Percentiles rank a stretch among this genome's conserved stretches.
phyloP scores from a whole-genome alignment of 2,113 vertebrate genomes.

The Noturus placidus region DNA sequence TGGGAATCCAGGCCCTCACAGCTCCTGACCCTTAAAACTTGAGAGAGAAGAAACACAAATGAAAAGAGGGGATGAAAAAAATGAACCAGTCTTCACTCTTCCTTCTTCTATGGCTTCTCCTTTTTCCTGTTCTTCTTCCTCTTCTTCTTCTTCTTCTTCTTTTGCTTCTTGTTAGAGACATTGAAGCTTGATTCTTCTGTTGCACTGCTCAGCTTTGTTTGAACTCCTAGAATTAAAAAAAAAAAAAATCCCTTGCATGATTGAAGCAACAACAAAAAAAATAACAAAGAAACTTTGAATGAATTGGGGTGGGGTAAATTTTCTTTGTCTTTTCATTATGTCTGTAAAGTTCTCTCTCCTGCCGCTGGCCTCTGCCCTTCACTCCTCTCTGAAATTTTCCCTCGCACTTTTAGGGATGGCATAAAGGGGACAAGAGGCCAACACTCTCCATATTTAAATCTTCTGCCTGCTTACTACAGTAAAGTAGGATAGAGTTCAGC shows the following conservation, averaged over 20 bases:
- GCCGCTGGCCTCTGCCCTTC: slow-evolving; percentile 41
- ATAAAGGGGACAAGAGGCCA: slow-evolving; percentile 36
- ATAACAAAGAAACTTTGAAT: slow-evolving; percentile 71
- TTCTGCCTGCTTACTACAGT: slow-evolving; percentile 7
- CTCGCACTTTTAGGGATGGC: slow-evolving; percentile 51
- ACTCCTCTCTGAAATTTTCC: slow-evolving; percentile 52
- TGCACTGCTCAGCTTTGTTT: slow-evolving; percentile 72
- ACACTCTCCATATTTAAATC: neutral
- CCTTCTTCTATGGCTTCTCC: slow-evolving; percentile 65
- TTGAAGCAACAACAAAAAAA: slow-evolving; percentile 72
- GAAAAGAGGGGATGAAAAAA: slow-evolving; percentile 56
- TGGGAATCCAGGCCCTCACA: slow-evolving; percentile 46
- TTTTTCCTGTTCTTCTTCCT: slow-evolving; percentile 59
- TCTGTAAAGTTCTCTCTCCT: slow-evolving; percentile 67
- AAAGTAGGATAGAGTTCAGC: slow-evolving; percentile 45
- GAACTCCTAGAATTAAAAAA: slow-evolving; percentile 68
- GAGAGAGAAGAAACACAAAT: slow-evolving; percentile 55
- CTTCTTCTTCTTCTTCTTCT: slow-evolving; percentile 54
- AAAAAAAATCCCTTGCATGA: slow-evolving; percentile 75
- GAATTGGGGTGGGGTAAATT: slow-evolving; percentile 51
- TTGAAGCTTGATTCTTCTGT: slow-evolving; percentile 79
- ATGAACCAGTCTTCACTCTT: slow-evolving; percentile 69
- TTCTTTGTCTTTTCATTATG: slow-evolving; percentile 68
- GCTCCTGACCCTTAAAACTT: slow-evolving; percentile 52
- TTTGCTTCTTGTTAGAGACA: slow-evolving; percentile 73